phyloP scores from a whole-genome alignment of 2,888 invertebrate genomes.

The Coelogynopora nodosa region DNA sequence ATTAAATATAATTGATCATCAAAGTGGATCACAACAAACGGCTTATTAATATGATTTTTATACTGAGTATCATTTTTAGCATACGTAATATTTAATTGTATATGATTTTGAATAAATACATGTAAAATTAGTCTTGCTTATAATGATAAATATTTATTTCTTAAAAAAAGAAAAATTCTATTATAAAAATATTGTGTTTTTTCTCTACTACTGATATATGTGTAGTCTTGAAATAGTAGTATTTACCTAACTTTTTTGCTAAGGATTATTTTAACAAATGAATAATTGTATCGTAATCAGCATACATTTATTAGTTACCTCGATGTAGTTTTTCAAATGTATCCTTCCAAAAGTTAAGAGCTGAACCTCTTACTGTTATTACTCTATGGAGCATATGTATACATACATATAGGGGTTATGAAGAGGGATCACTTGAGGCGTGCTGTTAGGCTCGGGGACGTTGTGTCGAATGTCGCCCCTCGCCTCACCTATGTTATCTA shows the following conservation, averaged over 20 bases:
- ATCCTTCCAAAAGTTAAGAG: background rate
- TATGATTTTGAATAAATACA: conserved; percentile 5
- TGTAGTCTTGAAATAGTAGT: conserved; percentile 12
- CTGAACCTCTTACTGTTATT: background rate
- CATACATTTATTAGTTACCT: background rate
- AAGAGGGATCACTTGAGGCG: too few species aligned
- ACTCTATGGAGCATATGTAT: background rate
- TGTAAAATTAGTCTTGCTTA: background rate
- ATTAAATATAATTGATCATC: background rate
- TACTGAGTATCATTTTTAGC: background rate
- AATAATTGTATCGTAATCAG: background rate
- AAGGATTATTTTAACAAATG: background rate
- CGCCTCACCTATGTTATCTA: too few species aligned
- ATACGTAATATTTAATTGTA: background rate
- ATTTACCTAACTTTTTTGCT: background rate
- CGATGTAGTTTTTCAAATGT: background rate
- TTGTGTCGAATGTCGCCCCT: too few species aligned
- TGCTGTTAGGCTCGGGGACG: too few species aligned
- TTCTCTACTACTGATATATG: background rate
- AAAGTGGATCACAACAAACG: background rate
- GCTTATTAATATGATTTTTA: background rate
- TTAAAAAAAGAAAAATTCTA: background rate
- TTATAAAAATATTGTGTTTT: background rate
- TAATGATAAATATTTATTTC: background rate
- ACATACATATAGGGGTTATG: too few species aligned